Evolutionary conservation across 2,113 vertebrate species (phyloP).

Genomic region (Thamnophis sirtalis): DNA sequence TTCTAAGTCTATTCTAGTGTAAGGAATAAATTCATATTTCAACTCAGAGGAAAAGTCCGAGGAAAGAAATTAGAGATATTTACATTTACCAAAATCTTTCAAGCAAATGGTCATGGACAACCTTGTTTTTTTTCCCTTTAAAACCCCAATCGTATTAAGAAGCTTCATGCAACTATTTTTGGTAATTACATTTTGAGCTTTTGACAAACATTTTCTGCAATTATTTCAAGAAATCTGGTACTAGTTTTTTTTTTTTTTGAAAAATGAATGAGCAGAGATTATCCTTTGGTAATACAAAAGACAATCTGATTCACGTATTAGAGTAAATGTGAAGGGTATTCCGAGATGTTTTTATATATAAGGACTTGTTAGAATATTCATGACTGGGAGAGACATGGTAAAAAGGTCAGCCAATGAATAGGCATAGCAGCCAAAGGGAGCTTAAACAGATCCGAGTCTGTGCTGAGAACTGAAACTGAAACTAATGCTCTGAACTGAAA

Average conservation of each 20-base stretch:
- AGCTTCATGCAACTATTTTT: not conserved
- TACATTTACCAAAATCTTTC: not conserved
- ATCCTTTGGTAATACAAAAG: not conserved
- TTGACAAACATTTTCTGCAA: not conserved
- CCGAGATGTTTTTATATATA: not conserved
- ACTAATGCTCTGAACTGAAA: too few species aligned
- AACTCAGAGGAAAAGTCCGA: not conserved
- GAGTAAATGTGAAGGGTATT: not conserved
- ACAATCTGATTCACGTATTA: not conserved
- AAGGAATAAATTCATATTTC: slow-evolving; percentile 21
- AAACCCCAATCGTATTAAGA: not conserved
- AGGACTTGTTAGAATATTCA: too few species aligned
- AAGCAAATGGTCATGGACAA: not conserved
- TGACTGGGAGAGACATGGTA: too few species aligned
- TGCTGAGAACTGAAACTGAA: too few species aligned
- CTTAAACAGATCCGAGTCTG: too few species aligned
- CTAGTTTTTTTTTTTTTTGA: not conserved
- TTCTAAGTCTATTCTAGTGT: not conserved
- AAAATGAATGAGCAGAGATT: not conserved
- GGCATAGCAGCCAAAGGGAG: too few species aligned
- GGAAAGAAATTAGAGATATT: not conserved
- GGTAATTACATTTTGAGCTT: not conserved
- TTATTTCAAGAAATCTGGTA: not conserved
- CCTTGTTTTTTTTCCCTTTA: too few species aligned
- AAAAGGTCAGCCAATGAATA: too few species aligned